A percentile compares a stretch with the other conserved stretches of the same genome.
phyloP scores from a whole-genome alignment of 2,888 invertebrate genomes.

The Zhuqinia jingwanae region DNA sequence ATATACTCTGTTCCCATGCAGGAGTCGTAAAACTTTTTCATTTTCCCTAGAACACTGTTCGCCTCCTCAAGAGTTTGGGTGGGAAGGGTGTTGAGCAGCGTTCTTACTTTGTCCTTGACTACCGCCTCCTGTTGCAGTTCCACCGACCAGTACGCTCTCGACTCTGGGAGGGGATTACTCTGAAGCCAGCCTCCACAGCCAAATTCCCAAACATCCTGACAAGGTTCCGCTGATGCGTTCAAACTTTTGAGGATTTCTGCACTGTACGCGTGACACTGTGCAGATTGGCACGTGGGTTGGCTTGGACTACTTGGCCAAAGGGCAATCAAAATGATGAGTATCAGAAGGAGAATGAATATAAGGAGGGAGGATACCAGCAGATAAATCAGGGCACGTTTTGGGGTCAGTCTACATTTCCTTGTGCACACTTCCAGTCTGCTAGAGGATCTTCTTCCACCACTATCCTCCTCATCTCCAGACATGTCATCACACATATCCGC shows the following conservation, averaged over 20 bases:
- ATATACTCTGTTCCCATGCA: conserved; percentile 82
- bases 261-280: conserved; percentile 83
- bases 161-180: conserved; percentile 81
- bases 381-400: conserved; percentile 75
- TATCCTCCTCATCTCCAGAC: conserved; percentile 44
- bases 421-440: conserved; percentile 69
- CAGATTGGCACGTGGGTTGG: conserved; percentile 81
- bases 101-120: conserved; percentile 82
- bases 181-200: conserved; percentile 83
- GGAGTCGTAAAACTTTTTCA: conserved; percentile 84
- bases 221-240: conserved; percentile 82
- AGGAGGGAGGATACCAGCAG: conserved; percentile 70
- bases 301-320: conserved; percentile 82
- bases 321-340: conserved; percentile 82
- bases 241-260: conserved; percentile 83
- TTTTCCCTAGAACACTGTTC: conserved; percentile 83
- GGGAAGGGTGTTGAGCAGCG: conserved; percentile 82
- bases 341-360: conserved; percentile 81
- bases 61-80: conserved; percentile 80
- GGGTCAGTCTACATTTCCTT: conserved; percentile 74
- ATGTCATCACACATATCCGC: conserved; percentile 50
- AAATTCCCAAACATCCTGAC: conserved; percentile 83
- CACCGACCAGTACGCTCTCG: conserved; percentile 82
- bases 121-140: conserved; percentile 80
- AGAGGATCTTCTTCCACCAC: background rate